Conservation (phyloP, 2,113 vertebrate species). For the Oncorhynchus mykiss region DNA sequence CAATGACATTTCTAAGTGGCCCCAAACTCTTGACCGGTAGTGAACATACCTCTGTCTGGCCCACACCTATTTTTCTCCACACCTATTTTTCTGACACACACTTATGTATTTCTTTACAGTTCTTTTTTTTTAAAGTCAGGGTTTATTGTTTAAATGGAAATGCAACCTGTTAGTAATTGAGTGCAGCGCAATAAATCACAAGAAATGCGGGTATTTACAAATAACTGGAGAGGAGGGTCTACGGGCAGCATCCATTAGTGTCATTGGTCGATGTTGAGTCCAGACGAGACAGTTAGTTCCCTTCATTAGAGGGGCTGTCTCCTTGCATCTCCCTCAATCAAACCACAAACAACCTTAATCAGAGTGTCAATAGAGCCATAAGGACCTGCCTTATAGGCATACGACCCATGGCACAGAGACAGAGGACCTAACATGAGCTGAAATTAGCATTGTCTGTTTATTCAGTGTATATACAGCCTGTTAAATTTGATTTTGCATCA, state of each 20-base stretch:
- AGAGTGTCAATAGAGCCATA: not conserved
- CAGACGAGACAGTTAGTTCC: not conserved
- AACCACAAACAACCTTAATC: not conserved
- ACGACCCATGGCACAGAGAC: not conserved
- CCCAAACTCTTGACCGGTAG: not conserved
- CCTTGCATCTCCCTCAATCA: not conserved
- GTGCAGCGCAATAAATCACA: not conserved
- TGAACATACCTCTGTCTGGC: not conserved
- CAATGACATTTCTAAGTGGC: too few relatives aligned
- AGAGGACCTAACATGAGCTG: not conserved
- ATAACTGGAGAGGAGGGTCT: not conserved
- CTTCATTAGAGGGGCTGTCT: not conserved
- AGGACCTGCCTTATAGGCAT: not conserved
- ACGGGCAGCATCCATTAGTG: not conserved
- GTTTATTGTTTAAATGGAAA: not conserved
- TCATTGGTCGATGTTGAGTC: not conserved
- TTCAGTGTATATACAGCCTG: not conserved
- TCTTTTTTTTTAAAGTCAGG: not conserved
- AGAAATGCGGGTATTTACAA: not conserved
- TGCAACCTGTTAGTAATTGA: not conserved
- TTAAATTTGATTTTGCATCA: not conserved
- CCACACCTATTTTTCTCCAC: too few relatives aligned
- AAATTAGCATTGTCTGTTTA: not conserved
- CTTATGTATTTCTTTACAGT: not conserved
- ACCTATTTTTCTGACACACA: too few relatives aligned